Evolutionary conservation across 2,888 invertebrate genomes (phyloP), one percentile per base, ranked within the genome.

Genomic region (Polydrusus tereticollis): DNA sequence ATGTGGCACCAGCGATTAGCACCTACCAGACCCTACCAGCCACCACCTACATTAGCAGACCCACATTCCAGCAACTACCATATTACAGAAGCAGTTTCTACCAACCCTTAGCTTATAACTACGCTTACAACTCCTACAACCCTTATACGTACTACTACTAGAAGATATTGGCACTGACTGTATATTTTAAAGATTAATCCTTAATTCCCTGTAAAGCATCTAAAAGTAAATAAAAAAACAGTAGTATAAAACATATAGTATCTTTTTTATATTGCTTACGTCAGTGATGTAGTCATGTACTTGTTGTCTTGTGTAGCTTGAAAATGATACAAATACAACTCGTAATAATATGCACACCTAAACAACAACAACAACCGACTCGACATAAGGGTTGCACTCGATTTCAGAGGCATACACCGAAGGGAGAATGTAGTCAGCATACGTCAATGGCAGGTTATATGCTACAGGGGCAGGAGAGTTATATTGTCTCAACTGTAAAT

Each of bases 401-500:
- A 60, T 60, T 26, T 23, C 59, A 41, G 69, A 1, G 21, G 66
- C 41, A 20, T 66, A 66, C 8, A 43, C 66, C n/a, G 69, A 69
- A 14, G 69, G 69, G 7, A 62, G 2, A 1, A 69, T 63, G 33
- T 69, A 69, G 29, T 55, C 66, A 18, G 60, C 26, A 59, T 73
- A 72, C 18, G 75, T 36, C 7, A 71, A 10, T 1, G 73, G 71
- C 8, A 72, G 52, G 47, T 52, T 33, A 8, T 58, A 43, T 12
- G 60, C 43, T 8, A 45, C 23, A 6, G 57, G 18, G 14, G 64
- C 74, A 0, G 75, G n/a, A n/a, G n/a, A n/a, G n/a, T n/a, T 64
- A 16, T 69, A 69, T 7, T 57, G 62, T 14, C 60, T 41, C 2
- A 69, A n/a, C 38, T 16, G 63, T 43, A 10, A 26, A 26, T 50